Evolutionary conservation across 2,888 invertebrate genomes (phyloP).

Genomic region (Zaprionus bogoriensis): DNA sequence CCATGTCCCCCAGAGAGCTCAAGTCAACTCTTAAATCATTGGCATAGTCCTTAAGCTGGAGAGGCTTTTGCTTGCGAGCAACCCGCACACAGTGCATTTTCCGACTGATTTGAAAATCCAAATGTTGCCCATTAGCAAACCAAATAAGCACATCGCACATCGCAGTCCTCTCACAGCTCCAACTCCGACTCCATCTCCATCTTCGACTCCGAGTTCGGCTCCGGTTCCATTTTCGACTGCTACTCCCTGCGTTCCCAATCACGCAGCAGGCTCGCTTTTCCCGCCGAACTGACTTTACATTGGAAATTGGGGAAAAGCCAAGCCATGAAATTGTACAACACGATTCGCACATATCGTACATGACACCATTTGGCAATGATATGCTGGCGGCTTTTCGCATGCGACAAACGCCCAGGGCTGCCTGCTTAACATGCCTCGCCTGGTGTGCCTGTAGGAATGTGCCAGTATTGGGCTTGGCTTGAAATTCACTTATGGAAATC

Average conservation of each 20-base stretch:
- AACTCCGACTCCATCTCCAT: slow-evolving; percentile 15
- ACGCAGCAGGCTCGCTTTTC: slow-evolving; percentile 4
- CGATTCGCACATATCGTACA: slow-evolving; percentile 76
- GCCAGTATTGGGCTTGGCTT: neutral
- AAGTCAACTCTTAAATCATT: slow-evolving; percentile 41
- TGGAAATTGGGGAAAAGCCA: slow-evolving; percentile 69
- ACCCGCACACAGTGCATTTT: slow-evolving; percentile 70
- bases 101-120: slow-evolving; percentile 72
- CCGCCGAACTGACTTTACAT: slow-evolving; percentile 46
- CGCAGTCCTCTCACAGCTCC: neutral
- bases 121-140: slow-evolving; percentile 76
- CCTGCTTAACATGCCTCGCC: slow-evolving; percentile 33
- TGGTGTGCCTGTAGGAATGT: slow-evolving; percentile 15
- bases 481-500: slow-evolving; percentile 75
- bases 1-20: neutral
- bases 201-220: neutral
- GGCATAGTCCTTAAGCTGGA: slow-evolving; percentile 44
- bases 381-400: slow-evolving; percentile 39
- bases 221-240: neutral
- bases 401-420: slow-evolving; percentile 21
- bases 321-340: slow-evolving; percentile 78
- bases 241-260: slow-evolving; percentile 21
- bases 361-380: slow-evolving; percentile 70
- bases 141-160: slow-evolving; percentile 55
- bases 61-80: slow-evolving; percentile 20